These are phyloP conservation scores for Catharus fuscescens DNA, from an alignment of 2,113 vertebrate species.

Conservation along the genomic window DNA sequence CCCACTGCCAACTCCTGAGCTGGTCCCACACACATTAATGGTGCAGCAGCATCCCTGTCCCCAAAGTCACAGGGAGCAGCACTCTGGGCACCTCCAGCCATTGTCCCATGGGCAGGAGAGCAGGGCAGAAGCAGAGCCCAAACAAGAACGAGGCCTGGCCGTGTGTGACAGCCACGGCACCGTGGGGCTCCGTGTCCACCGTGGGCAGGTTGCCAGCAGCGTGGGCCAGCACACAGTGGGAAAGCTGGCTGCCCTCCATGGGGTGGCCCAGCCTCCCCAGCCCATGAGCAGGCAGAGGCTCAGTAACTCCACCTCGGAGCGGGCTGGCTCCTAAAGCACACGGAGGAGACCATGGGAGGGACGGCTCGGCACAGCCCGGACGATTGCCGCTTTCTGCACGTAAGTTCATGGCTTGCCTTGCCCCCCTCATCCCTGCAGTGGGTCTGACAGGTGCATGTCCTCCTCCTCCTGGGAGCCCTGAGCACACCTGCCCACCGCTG, in stretches of 20 bases:
- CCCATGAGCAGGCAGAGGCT: slow-evolving; percentile 47
- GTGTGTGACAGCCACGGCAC: accelerated
- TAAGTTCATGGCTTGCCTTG: slow-evolving; percentile 57
- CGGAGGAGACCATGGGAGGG: slow-evolving; percentile 68
- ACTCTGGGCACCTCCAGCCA: too few species aligned
- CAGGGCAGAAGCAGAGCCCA: accelerated
- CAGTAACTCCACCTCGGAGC: slow-evolving; percentile 71
- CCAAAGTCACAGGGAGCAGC: accelerated
- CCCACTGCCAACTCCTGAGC: accelerated
- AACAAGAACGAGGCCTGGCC: accelerated
- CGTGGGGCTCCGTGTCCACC: neutral
- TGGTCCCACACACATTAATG: accelerated
- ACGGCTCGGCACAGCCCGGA: slow-evolving; percentile 60
- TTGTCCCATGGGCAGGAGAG: accelerated
- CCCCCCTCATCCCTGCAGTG: neutral
- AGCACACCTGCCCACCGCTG: neutral
- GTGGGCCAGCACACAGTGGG: neutral
- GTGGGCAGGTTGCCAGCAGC: neutral
- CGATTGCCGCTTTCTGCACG: slow-evolving; percentile 68
- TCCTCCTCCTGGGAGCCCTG: neutral
- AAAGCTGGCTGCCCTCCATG: neutral
- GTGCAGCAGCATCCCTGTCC: accelerated
- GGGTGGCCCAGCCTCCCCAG: slow-evolving; percentile 30
- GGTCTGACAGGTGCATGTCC: neutral
- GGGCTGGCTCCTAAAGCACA: slow-evolving; percentile 36